phyloP scores from a whole-genome alignment of 2,113 vertebrate species.

The Mus spicilegus region DNA sequence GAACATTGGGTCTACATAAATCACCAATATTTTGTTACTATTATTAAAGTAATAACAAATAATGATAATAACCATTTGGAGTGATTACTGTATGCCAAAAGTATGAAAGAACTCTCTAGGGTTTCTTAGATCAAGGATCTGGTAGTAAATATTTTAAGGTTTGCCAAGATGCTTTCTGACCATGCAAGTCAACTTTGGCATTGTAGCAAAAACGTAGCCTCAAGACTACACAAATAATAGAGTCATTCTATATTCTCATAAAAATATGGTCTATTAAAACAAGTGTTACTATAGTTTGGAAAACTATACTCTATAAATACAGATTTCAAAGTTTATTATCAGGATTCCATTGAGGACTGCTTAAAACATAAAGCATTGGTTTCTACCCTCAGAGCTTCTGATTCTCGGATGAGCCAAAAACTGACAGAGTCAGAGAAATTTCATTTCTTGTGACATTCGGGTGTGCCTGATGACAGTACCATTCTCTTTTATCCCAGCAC shows the following conservation, averaged over 20 bases:
- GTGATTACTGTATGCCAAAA: not conserved
- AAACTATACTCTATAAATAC: not conserved
- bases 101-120: not conserved
- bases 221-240: not conserved
- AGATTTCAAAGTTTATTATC: not conserved
- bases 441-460: not conserved
- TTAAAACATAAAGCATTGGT: not conserved
- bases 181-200: not conserved
- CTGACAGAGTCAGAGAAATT: not conserved
- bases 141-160: not conserved
- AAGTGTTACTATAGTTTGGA: not conserved
- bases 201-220: not conserved
- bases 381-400: not conserved
- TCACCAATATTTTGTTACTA: slow-evolving; percentile 10
- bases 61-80: not conserved
- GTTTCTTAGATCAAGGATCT: not conserved
- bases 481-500: not conserved
- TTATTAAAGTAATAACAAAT: not conserved
- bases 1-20: not conserved
- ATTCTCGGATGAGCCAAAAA: not conserved
- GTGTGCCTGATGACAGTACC: not conserved
- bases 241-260: not conserved
- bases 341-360: not conserved
- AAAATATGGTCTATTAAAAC: not conserved
- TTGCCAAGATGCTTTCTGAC: not conserved